A percentile compares a stretch with the other conserved stretches of the same genome.
phyloP scores from a whole-genome alignment of 2,888 invertebrate genomes.

The Peribatodes rhomboidaria region DNA sequence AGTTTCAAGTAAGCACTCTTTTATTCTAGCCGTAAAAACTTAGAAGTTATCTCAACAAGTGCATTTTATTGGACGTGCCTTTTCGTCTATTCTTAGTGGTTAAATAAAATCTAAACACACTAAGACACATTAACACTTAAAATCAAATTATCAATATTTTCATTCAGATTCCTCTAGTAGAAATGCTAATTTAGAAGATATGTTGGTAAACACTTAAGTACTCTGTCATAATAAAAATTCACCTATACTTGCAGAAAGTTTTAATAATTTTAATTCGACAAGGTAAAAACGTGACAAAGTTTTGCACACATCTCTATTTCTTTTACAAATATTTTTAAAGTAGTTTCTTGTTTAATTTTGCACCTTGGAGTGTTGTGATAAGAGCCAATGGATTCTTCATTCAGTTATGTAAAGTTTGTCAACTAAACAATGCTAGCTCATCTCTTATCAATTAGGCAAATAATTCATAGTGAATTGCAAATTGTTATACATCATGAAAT shows the following conservation, averaged over 20 bases:
- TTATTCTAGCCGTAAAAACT: no score
- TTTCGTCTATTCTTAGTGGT: no score
- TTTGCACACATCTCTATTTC: slow-evolving; percentile 9
- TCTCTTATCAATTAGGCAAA: slow-evolving; percentile 9
- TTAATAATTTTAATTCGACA: neutral
- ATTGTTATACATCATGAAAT: neutral
- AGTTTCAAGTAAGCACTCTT: no score
- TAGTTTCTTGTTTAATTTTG: neutral
- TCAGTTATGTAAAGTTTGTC: slow-evolving; percentile 1
- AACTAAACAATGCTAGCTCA: slow-evolving; percentile 10
- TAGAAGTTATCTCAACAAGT: no score
- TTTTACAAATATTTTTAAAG: no score
- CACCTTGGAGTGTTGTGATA: neutral
- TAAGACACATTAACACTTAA: no score
- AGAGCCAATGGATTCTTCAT: neutral
- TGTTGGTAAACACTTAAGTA: neutral
- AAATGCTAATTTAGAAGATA: neutral
- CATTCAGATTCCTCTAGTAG: neutral
- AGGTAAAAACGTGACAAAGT: slow-evolving; percentile 1
- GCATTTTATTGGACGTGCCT: no score
- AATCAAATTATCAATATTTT: slow-evolving; percentile 12
- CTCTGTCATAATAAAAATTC: neutral
- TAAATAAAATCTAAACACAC: no score
- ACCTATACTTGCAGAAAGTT: neutral
- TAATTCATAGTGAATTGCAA: neutral